A percentile compares a stretch with the other conserved stretches of the same genome.
Conservation (phyloP, 1,140 invertebrate genomes). For the Drosophila sproati region DNA sequence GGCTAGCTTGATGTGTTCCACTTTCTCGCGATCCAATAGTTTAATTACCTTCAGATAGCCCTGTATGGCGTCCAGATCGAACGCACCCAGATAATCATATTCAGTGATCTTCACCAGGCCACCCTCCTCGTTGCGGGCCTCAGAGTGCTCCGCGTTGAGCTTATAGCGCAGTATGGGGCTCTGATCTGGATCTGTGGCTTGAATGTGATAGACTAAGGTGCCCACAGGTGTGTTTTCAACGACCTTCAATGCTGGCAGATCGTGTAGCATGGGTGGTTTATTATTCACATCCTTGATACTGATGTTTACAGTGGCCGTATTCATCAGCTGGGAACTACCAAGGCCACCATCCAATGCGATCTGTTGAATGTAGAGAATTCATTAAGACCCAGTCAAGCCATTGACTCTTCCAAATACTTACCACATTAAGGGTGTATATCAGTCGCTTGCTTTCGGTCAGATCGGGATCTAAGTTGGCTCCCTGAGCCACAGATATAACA, state of each 20-base stretch:
- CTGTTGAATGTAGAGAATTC: conserved; percentile 29
- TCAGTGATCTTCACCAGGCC: conserved; percentile 89
- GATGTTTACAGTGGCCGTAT: conserved; percentile 91
- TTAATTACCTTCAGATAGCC: conserved; percentile 89
- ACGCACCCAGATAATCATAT: conserved; percentile 89
- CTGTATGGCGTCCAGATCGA: conserved; percentile 91
- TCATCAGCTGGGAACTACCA: conserved; percentile 90
- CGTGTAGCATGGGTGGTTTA: conserved; percentile 91
- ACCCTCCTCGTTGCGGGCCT: conserved; percentile 93
- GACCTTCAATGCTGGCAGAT: conserved; percentile 87
- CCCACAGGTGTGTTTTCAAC: conserved; percentile 92
- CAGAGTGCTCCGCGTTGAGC: conserved; percentile 89
- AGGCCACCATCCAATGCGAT: conserved; percentile 94
- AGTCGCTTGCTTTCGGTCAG: conserved; percentile 90
- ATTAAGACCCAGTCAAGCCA: neutral
- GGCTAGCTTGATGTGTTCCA: conserved; percentile 91
- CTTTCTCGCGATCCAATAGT: conserved; percentile 92
- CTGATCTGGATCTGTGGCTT: conserved; percentile 92
- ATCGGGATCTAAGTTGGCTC: conserved; percentile 95
- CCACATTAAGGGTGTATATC: conserved; percentile 88
- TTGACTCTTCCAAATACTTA: conserved; percentile 71
- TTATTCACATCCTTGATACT: conserved; percentile 96
- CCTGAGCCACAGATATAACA: conserved; percentile 92
- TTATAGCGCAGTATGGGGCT: conserved; percentile 90
- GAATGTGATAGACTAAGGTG: conserved; percentile 88